Percentiles rank a stretch among this genome's conserved stretches.
These are phyloP conservation scores for Embiotoca jacksoni DNA, from an alignment of 2,113 vertebrate species.

Conservation along the genomic window DNA sequence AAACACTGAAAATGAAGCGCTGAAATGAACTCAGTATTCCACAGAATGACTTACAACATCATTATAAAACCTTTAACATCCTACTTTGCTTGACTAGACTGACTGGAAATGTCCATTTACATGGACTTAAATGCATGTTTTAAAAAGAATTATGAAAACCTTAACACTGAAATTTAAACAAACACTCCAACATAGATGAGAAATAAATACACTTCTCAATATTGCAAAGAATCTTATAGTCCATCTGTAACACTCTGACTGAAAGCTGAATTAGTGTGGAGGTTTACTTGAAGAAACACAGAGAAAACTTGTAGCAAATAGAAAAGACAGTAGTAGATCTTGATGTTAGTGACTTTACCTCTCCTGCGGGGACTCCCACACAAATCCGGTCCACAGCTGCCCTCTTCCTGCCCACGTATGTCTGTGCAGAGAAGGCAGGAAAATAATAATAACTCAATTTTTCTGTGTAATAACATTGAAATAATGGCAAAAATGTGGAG, in stretches of 20 bases:
- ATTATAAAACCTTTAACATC: background rate
- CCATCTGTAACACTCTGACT: background rate
- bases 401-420: slow-evolving; percentile 87
- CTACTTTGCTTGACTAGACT: background rate
- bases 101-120: background rate
- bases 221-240: background rate
- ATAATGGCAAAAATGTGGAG: too few relatives aligned
- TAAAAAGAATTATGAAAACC: background rate
- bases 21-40: background rate
- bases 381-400: slow-evolving; percentile 95
- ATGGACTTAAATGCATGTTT: background rate
- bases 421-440: slow-evolving; percentile 79
- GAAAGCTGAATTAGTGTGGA: background rate
- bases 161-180: too few relatives aligned
- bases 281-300: background rate
- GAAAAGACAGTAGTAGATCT: background rate
- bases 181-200: background rate
- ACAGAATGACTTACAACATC: background rate
- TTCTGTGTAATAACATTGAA: background rate
- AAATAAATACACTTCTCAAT: background rate
- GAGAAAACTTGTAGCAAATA: slow-evolving; percentile 1
- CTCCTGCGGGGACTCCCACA: slow-evolving; percentile 93
- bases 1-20: background rate
- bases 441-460: slow-evolving; percentile 9
- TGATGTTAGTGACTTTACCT: slow-evolving; percentile 82